phyloP scores from a whole-genome alignment of 2,888 invertebrate species.

The Amphiduros pacificus region DNA sequence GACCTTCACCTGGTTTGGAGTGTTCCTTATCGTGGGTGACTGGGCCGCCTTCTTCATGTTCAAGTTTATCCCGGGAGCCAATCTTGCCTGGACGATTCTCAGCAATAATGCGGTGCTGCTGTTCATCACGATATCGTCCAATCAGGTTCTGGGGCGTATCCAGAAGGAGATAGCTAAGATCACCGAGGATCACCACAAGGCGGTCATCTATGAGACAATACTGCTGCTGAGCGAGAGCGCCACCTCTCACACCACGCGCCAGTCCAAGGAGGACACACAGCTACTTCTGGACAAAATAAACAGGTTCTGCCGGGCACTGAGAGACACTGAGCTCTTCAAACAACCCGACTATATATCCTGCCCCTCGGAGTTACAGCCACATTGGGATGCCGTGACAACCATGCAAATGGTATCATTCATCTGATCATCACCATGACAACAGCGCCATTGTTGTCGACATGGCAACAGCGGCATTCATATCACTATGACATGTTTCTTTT shows the following conservation, averaged over 20 bases:
- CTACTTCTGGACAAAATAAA: neutral
- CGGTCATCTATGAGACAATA: slow-evolving; percentile 11
- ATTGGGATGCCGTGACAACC: neutral
- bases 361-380: neutral
- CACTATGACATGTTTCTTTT: too few species aligned
- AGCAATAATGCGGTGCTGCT: slow-evolving; percentile 15
- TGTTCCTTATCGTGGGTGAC: neutral
- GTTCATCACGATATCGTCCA: neutral
- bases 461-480: too few species aligned
- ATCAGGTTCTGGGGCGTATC: neutral
- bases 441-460: too few species aligned
- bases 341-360: slow-evolving; percentile 10
- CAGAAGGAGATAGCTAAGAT: neutral
- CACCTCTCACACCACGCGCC: too few species aligned
- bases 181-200: slow-evolving; percentile 17
- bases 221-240: slow-evolving; percentile 13
- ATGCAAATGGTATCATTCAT: neutral
- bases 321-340: slow-evolving; percentile 6
- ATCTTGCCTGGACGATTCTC: slow-evolving; percentile 21
- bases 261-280: neutral
- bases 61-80: neutral
- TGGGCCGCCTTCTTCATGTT: slow-evolving; percentile 1
- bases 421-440: too few species aligned
- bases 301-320: slow-evolving; percentile 7
- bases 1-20: neutral